Percentiles rank a stretch among this genome's conserved stretches.
Evolutionary conservation across 2,113 vertebrate species (phyloP).

Genomic region (Phalacrocorax brasilianus): DNA sequence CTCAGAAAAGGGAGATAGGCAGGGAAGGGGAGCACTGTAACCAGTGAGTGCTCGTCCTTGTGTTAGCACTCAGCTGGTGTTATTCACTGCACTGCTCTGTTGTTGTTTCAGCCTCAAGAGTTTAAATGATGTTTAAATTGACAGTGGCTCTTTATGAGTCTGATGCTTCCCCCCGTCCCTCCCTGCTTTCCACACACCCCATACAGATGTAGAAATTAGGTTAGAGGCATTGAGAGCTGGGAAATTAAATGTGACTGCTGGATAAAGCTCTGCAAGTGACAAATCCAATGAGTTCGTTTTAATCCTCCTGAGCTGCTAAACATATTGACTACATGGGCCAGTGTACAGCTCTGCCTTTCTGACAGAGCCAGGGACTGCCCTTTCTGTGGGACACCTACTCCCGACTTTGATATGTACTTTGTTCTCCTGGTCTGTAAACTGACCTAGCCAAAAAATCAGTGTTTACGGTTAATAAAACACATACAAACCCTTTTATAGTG

Average conservation of each 20-base stretch:
- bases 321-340: background rate
- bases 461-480: background rate
- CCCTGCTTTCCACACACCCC: background rate
- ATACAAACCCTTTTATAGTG: background rate
- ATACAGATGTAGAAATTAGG: slow-evolving; percentile 6
- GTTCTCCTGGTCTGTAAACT: background rate
- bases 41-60: accelerated
- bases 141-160: background rate
- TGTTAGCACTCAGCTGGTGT: background rate
- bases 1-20: background rate
- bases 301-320: slow-evolving; percentile 17
- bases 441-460: background rate
- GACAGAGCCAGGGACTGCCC: background rate
- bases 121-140: background rate
- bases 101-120: background rate
- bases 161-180: background rate
- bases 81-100: background rate
- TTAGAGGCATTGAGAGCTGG: background rate
- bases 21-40: background rate
- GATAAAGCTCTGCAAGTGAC: slow-evolving; percentile 31
- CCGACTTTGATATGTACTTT: accelerated
- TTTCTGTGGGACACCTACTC: background rate
- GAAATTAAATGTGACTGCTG: slow-evolving; percentile 30
- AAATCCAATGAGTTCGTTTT: background rate
- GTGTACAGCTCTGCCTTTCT: background rate